A percentile compares a stretch with the other conserved stretches of the same genome.
Evolutionary conservation across 1,140 invertebrate species (phyloP).

Genomic region (Phenacoccus solenopsis): DNA sequence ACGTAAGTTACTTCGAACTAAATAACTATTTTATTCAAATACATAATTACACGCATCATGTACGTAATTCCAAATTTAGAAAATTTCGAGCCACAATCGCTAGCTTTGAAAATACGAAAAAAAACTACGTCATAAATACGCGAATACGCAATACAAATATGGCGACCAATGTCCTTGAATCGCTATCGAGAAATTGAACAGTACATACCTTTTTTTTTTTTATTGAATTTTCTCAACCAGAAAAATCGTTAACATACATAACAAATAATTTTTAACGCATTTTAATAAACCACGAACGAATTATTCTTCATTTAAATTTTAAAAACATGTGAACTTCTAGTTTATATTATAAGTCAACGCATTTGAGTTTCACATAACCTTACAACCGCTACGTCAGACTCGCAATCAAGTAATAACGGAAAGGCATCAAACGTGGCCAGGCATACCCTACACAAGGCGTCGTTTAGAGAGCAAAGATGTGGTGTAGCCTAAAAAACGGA

Average conservation of each 20-base stretch:
- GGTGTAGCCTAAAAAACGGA: conserved; percentile 1
- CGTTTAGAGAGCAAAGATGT: background rate
- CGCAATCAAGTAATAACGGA: background rate
- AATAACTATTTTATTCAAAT: no score
- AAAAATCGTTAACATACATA: background rate
- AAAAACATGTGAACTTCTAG: background rate
- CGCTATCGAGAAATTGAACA: no score
- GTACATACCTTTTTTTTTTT: background rate
- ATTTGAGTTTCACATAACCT: background rate
- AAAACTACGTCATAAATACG: no score
- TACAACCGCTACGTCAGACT: conserved; percentile 1
- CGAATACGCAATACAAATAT: conserved; percentile 1
- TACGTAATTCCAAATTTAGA: no score
- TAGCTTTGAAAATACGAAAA: no score
- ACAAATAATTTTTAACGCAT: background rate
- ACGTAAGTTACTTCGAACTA: no score
- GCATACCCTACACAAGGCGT: conserved; percentile 4
- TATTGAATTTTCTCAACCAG: background rate
- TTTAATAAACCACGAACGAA: background rate
- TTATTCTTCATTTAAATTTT: background rate
- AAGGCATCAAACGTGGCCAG: conserved; percentile 1
- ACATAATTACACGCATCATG: no score
- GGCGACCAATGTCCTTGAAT: background rate
- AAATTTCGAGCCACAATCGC: no score
- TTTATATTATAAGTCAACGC: background rate